A percentile compares a stretch with the other conserved stretches of the same genome.
Evolutionary conservation across 2,888 invertebrate genomes (phyloP).

Genomic region (Zygaena filipendulae): DNA sequence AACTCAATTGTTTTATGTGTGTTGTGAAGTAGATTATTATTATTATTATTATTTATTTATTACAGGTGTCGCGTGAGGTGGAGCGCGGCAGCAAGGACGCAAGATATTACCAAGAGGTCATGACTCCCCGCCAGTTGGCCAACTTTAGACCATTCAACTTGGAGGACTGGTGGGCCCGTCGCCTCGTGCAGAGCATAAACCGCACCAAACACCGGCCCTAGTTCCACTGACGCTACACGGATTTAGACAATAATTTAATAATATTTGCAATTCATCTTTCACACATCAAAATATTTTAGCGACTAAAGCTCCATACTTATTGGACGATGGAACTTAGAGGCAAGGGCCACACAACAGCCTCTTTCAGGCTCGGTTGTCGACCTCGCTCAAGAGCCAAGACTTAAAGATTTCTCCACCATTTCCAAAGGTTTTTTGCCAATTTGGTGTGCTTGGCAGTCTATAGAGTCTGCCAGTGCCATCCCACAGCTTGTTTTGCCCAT

Average conservation of each 20-base stretch:
- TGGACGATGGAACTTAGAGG: neutral
- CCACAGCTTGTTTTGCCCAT: too few relatives aligned
- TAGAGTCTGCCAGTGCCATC: too few relatives aligned
- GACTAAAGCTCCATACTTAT: constrained; percentile 1
- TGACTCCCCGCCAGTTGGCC: constrained; percentile 64
- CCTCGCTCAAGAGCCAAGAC: too few relatives aligned
- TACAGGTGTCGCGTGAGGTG: constrained; percentile 66
- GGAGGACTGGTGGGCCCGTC: constrained; percentile 80
- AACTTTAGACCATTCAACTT: constrained; percentile 84
- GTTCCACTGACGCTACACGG: constrained; percentile 21
- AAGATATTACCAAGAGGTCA: constrained; percentile 74
- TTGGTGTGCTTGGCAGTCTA: too few relatives aligned
- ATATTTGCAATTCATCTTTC: constrained; percentile 9
- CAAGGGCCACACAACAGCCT: too few relatives aligned
- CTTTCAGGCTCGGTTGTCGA: too few relatives aligned
- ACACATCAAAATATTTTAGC: constrained; percentile 1
- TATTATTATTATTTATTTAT: too few relatives aligned
- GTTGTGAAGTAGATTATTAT: too few relatives aligned
- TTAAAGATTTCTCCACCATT: too few relatives aligned
- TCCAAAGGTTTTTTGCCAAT: too few relatives aligned
- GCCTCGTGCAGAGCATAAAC: constrained; percentile 74
- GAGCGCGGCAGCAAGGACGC: constrained; percentile 66
- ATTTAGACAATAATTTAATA: too few relatives aligned
- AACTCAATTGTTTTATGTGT: too few relatives aligned
- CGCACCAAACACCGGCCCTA: constrained; percentile 63